Base-by-base conservation (phyloP, 2,113 vertebrate species). In the Calypte anna region DNA sequence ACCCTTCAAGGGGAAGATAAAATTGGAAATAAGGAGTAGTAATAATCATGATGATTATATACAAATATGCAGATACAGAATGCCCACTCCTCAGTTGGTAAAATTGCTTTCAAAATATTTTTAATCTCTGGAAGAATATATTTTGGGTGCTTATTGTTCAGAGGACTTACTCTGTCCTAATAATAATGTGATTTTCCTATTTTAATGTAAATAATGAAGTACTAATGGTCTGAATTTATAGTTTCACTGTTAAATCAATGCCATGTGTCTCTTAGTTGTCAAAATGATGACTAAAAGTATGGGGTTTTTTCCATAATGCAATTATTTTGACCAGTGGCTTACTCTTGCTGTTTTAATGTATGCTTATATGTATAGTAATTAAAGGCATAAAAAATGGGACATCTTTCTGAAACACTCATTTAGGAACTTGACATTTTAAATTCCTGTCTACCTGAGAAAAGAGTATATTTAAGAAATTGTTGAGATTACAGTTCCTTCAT, bases 201-300 rank as follows among this genome's bases (percentile, higher is more conserved):
- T 93, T 94, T 94, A 86, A 89, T 93, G 61, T 74, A 63, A 88
- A 55, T 82, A 90, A 90, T 58, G 9, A 89, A 88, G 27, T 82
- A 83, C 36, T 91, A 64, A 85, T 79, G 30, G 18, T 64, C 33
- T 88, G 43, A 94, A 74, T 91, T 77, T 88, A 54, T 82, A 73
- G 66, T 86, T 94, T 72, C 31, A 67, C 20, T 90, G 66, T 95
- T 75, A 94, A 68, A 92, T 96, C 88, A 91, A 77, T 96, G 74
- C 30, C 15, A 76, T 74, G 12, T 94, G 64, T 85, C 67, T 96
- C 74, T 95, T 84, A 69, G 55, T 59, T 91, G 66, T 78, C 83
- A 93, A 88, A 95, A 72, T 86, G 70, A 86, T 89, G 77, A 67
- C 74, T 91, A 62, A 73, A 93, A 79, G 16, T 89, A 44, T 67